These are phyloP conservation scores for Acanthacorydalis orientalis DNA, from an alignment of 2,888 invertebrate genomes.

Conservation along the genomic window DNA sequence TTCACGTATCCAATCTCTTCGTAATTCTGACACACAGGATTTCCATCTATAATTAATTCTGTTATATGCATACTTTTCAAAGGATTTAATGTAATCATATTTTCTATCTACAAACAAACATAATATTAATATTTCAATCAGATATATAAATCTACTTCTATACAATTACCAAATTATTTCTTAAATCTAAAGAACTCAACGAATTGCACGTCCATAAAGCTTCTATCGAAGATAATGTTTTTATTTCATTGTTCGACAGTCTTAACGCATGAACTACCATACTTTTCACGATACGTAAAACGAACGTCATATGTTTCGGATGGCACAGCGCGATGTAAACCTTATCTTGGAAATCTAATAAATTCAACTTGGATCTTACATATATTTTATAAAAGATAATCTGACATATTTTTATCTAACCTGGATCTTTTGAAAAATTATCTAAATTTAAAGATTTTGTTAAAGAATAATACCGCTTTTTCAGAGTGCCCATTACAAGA, in stretches of 20 bases:
- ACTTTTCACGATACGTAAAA: slow-evolving; percentile 21
- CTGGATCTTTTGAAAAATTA: slow-evolving; percentile 27
- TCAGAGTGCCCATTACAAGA: slow-evolving; percentile 22
- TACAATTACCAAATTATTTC: slow-evolving; percentile 17
- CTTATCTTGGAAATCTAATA: slow-evolving; percentile 10
- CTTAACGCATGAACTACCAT: slow-evolving; percentile 16
- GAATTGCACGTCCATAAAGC: slow-evolving; percentile 13
- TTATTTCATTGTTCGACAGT: slow-evolving; percentile 20
- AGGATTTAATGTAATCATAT: slow-evolving; percentile 13
- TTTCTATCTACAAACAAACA: slow-evolving; percentile 16
- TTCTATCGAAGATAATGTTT: slow-evolving; percentile 19
- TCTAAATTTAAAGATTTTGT: slow-evolving; percentile 24
- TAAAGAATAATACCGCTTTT: slow-evolving; percentile 20
- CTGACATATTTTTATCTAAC: slow-evolving; percentile 13
- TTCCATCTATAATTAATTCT: slow-evolving; percentile 43
- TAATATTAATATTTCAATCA: neutral
- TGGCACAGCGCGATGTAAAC: slow-evolving; percentile 30
- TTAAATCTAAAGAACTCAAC: slow-evolving; percentile 15
- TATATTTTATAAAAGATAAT: neutral
- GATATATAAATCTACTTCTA: neutral
- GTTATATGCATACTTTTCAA: slow-evolving; percentile 17
- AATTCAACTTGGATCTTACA: neutral
- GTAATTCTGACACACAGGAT: slow-evolving; percentile 51
- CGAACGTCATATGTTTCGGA: slow-evolving; percentile 28
- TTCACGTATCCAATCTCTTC: slow-evolving; percentile 41